phyloP scores from a whole-genome alignment of 1,140 invertebrate genomes.

The Himalopsyche phryganea region DNA sequence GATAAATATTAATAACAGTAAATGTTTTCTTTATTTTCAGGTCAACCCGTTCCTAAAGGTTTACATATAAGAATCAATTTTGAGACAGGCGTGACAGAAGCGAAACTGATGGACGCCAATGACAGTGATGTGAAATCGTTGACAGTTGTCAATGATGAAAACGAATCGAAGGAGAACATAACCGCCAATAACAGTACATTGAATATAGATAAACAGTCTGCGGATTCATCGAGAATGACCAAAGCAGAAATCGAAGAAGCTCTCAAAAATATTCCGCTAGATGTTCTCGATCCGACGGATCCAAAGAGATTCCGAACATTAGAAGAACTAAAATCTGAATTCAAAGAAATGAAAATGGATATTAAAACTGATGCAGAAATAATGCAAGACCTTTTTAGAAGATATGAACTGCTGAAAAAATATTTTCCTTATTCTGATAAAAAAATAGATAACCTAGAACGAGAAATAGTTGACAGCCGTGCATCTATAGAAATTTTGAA shows the following conservation, averaged over 20 bases:
- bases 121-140: slow-evolving; percentile 34
- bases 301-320: slow-evolving; percentile 53
- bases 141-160: slow-evolving; percentile 30
- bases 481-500: slow-evolving; percentile 47
- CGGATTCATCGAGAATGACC: background rate
- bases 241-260: slow-evolving; percentile 37
- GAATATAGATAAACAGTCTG: slow-evolving; percentile 11
- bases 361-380: slow-evolving; percentile 65
- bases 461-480: slow-evolving; percentile 18
- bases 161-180: slow-evolving; percentile 18
- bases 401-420: slow-evolving; percentile 45
- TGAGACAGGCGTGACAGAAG: slow-evolving; percentile 65
- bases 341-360: slow-evolving; percentile 57
- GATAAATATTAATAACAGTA: too few species aligned
- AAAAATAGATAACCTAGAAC: slow-evolving; percentile 37
- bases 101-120: slow-evolving; percentile 61
- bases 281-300: slow-evolving; percentile 36
- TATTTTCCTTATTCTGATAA: slow-evolving; percentile 8
- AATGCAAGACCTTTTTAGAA: slow-evolving; percentile 53
- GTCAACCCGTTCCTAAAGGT: slow-evolving; percentile 64
- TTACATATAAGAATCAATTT: slow-evolving; percentile 70
- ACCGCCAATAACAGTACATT: slow-evolving; percentile 1
- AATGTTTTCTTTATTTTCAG: slow-evolving; percentile 52
- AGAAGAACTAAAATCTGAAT: slow-evolving; percentile 64
- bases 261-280: slow-evolving; percentile 39